phyloP scores from a whole-genome alignment of 2,888 invertebrate genomes.

The Pantelozetes paolii region DNA sequence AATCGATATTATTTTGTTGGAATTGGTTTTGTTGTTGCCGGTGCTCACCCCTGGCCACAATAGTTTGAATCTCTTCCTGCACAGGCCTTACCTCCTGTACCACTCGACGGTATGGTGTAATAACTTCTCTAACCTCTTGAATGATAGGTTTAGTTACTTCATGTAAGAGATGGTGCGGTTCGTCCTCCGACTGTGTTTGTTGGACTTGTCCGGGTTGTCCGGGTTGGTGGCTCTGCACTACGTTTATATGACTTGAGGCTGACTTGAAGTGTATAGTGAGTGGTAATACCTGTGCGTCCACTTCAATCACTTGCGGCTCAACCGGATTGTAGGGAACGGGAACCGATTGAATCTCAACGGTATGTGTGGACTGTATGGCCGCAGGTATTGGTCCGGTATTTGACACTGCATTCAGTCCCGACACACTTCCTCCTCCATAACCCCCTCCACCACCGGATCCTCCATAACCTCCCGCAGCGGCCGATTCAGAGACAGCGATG shows the following conservation, averaged over 20 bases:
- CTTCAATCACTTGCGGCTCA: slow-evolving; percentile 37
- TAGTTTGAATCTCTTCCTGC: slow-evolving; percentile 15
- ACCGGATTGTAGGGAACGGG: slow-evolving; percentile 25
- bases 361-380: slow-evolving; percentile 35
- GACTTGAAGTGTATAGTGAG: slow-evolving; percentile 36
- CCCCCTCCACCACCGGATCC: slow-evolving; percentile 2
- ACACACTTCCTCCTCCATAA: background rate
- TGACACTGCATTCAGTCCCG: background rate
- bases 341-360: slow-evolving; percentile 34
- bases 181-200: slow-evolving; percentile 28
- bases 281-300: slow-evolving; percentile 24
- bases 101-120: slow-evolving; percentile 21
- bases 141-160: slow-evolving; percentile 38
- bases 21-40: background rate
- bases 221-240: slow-evolving; percentile 32
- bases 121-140: slow-evolving; percentile 28
- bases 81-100: slow-evolving; percentile 23
- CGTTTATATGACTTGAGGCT: slow-evolving; percentile 31
- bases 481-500: background rate
- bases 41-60: slow-evolving; percentile 20
- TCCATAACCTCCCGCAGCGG: background rate
- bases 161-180: slow-evolving; percentile 34
- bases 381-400: slow-evolving; percentile 24
- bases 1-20: background rate
- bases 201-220: background rate